Conservation (phyloP, 1,140 invertebrate genomes). For the Bombus picipes region DNA sequence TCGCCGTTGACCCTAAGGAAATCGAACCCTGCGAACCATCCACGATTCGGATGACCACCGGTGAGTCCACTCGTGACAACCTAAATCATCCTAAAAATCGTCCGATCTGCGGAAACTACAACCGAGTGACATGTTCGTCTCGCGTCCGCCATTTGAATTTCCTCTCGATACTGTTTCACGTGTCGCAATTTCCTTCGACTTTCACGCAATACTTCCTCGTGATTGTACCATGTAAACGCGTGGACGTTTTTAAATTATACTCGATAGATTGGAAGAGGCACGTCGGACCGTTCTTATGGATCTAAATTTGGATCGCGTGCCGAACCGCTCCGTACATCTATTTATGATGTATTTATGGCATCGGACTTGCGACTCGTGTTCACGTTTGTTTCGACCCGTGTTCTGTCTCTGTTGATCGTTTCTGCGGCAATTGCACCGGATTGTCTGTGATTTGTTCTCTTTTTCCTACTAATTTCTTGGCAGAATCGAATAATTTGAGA, state of each 20-base stretch:
- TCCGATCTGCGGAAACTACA: neutral
- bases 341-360: constrained; percentile 52
- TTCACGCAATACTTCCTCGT: neutral
- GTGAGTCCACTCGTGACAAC: constrained; percentile 47
- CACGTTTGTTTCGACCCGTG: constrained; percentile 25
- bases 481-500: neutral
- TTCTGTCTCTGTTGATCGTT: too few relatives aligned
- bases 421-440: neutral
- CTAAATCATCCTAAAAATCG: neutral
- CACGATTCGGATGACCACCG: constrained; percentile 43
- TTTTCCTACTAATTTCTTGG: neutral
- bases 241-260: neutral
- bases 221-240: neutral
- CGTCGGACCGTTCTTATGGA: neutral
- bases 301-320: constrained; percentile 37
- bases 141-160: too few relatives aligned
- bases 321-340: constrained; percentile 22
- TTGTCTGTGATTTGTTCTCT: neutral
- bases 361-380: constrained; percentile 21
- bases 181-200: neutral
- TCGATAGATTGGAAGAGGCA: neutral
- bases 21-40: constrained; percentile 36
- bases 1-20: constrained; percentile 57
- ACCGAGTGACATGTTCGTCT: neutral
- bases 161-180: neutral